Evolutionary conservation across 2,888 invertebrate species (phyloP).

Genomic region (Acrobeloides nanus): DNA sequence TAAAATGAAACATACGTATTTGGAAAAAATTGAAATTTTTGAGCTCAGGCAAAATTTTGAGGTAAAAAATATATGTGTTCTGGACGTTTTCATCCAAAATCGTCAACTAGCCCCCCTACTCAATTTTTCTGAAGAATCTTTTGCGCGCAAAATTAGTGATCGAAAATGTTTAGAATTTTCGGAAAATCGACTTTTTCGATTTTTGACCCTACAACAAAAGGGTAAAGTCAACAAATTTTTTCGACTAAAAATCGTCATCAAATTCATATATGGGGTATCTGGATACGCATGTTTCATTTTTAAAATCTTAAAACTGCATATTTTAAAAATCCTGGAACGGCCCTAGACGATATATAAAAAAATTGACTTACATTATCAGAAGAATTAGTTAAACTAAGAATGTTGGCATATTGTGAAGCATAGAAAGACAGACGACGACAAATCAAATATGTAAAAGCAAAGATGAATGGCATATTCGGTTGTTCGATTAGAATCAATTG

Average conservation of each 20-base stretch:
- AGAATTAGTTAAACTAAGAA: slow-evolving; percentile 19
- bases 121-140: too few species aligned
- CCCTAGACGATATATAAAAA: background rate
- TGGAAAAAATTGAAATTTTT: too few species aligned
- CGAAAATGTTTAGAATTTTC: too few species aligned
- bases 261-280: background rate
- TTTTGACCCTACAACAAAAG: too few species aligned
- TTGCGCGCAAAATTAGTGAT: too few species aligned
- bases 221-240: background rate
- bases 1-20: too few species aligned
- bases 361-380: slow-evolving; percentile 15
- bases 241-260: too few species aligned
- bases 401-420: slow-evolving; percentile 25
- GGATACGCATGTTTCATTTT: too few species aligned
- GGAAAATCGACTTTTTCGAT: too few species aligned
- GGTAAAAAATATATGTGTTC: background rate
- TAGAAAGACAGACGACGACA: slow-evolving; percentile 30
- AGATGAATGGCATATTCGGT: slow-evolving; percentile 21
- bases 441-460: slow-evolving; percentile 22
- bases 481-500: slow-evolving; percentile 17
- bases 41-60: background rate
- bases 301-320: slow-evolving; percentile 5
- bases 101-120: too few species aligned
- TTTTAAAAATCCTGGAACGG: background rate
- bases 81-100: too few species aligned